phyloP scores from a whole-genome alignment of 1,140 invertebrate species.

The Hypothenemus hampei region DNA sequence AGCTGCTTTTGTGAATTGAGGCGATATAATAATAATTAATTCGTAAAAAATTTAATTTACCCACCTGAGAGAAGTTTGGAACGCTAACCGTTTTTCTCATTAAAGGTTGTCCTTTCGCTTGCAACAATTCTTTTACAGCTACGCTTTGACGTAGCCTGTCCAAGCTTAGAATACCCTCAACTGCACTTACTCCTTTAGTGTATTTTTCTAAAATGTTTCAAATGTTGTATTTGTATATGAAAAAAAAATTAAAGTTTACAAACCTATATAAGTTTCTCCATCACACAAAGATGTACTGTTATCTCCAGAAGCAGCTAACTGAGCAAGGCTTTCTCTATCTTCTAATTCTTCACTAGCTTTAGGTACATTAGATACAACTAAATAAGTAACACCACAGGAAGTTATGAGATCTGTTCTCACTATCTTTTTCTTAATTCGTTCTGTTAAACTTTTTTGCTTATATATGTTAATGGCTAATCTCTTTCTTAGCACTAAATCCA shows the following conservation, averaged over 20 bases:
- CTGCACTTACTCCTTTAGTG: slow-evolving; percentile 91
- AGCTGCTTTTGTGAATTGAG: too few species aligned
- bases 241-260: too few species aligned
- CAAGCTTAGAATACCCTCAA: slow-evolving; percentile 93
- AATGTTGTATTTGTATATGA: neutral
- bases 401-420: slow-evolving; percentile 54
- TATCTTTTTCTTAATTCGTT: slow-evolving; percentile 71
- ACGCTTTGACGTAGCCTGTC: slow-evolving; percentile 90
- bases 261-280: slow-evolving; percentile 95
- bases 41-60: neutral
- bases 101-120: slow-evolving; percentile 70
- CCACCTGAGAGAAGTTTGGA: slow-evolving; percentile 92
- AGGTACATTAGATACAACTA: slow-evolving; percentile 97
- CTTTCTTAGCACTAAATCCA: slow-evolving; percentile 94
- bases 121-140: slow-evolving; percentile 85
- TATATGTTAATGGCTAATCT: slow-evolving; percentile 91
- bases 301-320: slow-evolving; percentile 88
- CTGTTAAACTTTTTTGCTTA: slow-evolving; percentile 83
- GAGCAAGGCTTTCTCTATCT: slow-evolving; percentile 91
- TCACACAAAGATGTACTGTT: slow-evolving; percentile 69
- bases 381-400: slow-evolving; percentile 77
- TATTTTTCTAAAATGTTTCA: slow-evolving; percentile 77
- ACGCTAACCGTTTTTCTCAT: slow-evolving; percentile 94
- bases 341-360: slow-evolving; percentile 97
- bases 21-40: neutral